phyloP scores from a whole-genome alignment of 2,888 invertebrate species.

The Teleogryllus oceanicus region DNA sequence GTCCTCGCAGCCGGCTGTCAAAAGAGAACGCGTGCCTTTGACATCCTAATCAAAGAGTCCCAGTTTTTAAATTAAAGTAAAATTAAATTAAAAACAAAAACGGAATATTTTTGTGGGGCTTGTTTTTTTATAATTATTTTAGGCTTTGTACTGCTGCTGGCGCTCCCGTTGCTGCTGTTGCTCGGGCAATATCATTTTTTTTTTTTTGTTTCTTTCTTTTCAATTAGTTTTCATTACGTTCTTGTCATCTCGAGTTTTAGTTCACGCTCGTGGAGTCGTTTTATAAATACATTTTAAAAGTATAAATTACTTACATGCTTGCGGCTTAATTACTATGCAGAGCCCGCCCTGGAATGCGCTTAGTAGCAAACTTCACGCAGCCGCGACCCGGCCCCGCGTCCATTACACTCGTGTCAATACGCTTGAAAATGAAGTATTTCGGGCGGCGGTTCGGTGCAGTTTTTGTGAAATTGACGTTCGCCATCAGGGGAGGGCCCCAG shows the following conservation, averaged over 20 bases:
- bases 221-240: constrained; percentile 10
- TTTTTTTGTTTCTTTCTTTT: constrained; percentile 18
- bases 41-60: constrained; percentile 18
- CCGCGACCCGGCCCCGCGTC: neutral
- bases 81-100: constrained; percentile 18
- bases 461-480: no score
- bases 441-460: neutral
- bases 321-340: neutral
- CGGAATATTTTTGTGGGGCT: neutral
- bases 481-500: no score
- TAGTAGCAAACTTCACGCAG: constrained; percentile 4
- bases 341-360: neutral
- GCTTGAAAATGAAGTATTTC: neutral
- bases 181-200: neutral
- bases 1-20: neutral
- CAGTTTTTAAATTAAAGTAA: constrained; percentile 18
- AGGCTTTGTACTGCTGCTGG: constrained; percentile 9
- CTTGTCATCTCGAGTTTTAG: constrained; percentile 18
- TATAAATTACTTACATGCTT: constrained; percentile 18
- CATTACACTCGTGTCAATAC: neutral
- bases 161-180: neutral
- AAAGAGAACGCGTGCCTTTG: constrained; percentile 18
- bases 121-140: neutral
- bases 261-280: constrained; percentile 18
- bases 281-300: constrained; percentile 18